A percentile compares a stretch with the other conserved stretches of the same genome.
Conservation (phyloP, 2,888 invertebrate genomes). For the Argyresthia goedartella region DNA sequence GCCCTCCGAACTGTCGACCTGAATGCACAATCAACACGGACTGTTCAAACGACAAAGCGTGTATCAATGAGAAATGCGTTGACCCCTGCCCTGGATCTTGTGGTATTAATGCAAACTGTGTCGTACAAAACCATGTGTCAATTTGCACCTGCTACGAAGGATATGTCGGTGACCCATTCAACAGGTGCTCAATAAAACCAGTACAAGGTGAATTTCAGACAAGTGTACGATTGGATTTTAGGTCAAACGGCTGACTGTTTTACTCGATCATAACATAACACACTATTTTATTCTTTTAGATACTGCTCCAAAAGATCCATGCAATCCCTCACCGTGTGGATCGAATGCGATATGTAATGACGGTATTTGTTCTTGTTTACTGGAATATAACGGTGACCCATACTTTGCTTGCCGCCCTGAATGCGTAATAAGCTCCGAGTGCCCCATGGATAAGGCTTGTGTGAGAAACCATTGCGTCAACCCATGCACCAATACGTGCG, state of each 20-base stretch:
- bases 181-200: conserved; percentile 73
- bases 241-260: no score
- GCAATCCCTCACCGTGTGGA: conserved; percentile 77
- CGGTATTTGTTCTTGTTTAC: conserved; percentile 72
- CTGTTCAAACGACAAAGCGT: conserved; percentile 78
- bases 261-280: no score
- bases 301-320: conserved; percentile 54
- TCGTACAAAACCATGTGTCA: conserved; percentile 82
- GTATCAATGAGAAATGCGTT: conserved; percentile 78
- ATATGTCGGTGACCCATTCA: conserved; percentile 84
- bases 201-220: conserved; percentile 51
- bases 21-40: conserved; percentile 83
- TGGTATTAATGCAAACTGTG: conserved; percentile 79
- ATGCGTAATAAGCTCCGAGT: conserved; percentile 81
- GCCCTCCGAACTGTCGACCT: conserved; percentile 82
- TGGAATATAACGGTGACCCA: conserved; percentile 76
- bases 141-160: conserved; percentile 80
- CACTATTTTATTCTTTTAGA: conserved; percentile 21
- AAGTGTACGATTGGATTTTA: neutral
- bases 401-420: conserved; percentile 80
- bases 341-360: conserved; percentile 72
- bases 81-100: conserved; percentile 85
- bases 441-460: conserved; percentile 77
- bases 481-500: conserved; percentile 84
- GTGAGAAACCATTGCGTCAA: conserved; percentile 78